These are phyloP conservation scores for Heterodera schachtii DNA, from an alignment of 1,140 invertebrate species.

Conservation along the genomic window DNA sequence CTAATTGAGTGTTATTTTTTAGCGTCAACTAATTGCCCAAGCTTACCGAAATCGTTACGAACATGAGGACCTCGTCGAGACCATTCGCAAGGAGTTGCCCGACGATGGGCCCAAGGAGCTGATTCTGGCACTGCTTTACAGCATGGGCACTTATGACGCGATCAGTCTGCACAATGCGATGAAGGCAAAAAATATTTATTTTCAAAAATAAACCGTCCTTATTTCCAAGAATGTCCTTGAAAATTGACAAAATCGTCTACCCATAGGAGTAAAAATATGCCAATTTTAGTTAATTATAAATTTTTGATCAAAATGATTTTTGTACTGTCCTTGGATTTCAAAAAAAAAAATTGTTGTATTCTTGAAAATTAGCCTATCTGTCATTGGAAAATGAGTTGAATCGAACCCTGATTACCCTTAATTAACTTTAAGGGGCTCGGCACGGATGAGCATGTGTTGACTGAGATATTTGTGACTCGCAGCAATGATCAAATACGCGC, in stretches of 20 bases:
- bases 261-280: too few species aligned
- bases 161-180: constrained; percentile 23
- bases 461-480: constrained; percentile 70
- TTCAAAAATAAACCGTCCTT: background rate
- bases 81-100: background rate
- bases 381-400: too few species aligned
- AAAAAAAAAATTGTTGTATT: too few species aligned
- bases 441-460: constrained; percentile 68
- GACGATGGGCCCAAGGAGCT: constrained; percentile 1
- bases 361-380: too few species aligned
- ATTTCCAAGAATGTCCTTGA: too few species aligned
- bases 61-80: background rate
- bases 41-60: constrained; percentile 3
- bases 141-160: background rate
- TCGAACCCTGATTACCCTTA: background rate
- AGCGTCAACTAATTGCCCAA: constrained; percentile 4
- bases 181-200: background rate
- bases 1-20: background rate
- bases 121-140: constrained; percentile 10
- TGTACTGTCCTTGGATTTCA: too few species aligned
- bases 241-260: too few species aligned
- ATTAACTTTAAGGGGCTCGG: constrained; percentile 69
- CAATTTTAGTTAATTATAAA: too few species aligned
- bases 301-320: too few species aligned
- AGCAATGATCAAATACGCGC: constrained; percentile 68